Base-by-base conservation (phyloP, 2,797 vertebrate genomes). In the Delichon dasypus region DNA sequence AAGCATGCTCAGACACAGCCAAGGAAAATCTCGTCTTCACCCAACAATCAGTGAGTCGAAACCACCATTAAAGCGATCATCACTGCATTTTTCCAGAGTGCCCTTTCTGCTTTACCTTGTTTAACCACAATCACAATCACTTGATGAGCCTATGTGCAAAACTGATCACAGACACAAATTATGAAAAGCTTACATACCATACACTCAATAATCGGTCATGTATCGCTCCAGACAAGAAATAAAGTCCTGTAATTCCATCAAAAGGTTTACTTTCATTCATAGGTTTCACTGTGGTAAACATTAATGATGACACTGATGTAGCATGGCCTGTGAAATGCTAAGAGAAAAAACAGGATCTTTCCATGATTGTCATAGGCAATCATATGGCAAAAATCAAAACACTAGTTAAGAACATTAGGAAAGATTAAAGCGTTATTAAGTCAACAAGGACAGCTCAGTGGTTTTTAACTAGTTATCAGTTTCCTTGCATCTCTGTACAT, bases 321-420 rank as follows among this genome's bases (percentile, higher is more conserved):
- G 99, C 98, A 89, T 99, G 99, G 79, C 99, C 99, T 80, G 99
- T 99, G 98, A 99, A 99, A 98, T 98, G 98, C 99, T 99, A 89
- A 80, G 87, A 53, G 75, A 78, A 73, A 82, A 68, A 95, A 81
- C 34, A 80, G 6, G 50, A 81, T 86, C 95, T 87, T 93, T 76
- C 89, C 68, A 27, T 32, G 13, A 84, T 7, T 67, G 36, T 45
- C 32, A 12, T 64, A 75, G 83, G 53, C 16, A 92, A n/a, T 15
- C 54, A 72, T 8, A 90, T 5, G 12, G 73, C 32, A 90, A 61
- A 94, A 50, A 51, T n/a, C 16, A 42, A 55, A 86, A 54, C 13
- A 53, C 72, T n/a, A 70, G 57, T 77, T 67, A 44, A 70, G 48
- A 71, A 68, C 1, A 3, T 20, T 14, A 86, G 23, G 40, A 74